phyloP scores from a whole-genome alignment of 35 echinoderm and acorn worm species.

The Ophiothrix spiculata region DNA sequence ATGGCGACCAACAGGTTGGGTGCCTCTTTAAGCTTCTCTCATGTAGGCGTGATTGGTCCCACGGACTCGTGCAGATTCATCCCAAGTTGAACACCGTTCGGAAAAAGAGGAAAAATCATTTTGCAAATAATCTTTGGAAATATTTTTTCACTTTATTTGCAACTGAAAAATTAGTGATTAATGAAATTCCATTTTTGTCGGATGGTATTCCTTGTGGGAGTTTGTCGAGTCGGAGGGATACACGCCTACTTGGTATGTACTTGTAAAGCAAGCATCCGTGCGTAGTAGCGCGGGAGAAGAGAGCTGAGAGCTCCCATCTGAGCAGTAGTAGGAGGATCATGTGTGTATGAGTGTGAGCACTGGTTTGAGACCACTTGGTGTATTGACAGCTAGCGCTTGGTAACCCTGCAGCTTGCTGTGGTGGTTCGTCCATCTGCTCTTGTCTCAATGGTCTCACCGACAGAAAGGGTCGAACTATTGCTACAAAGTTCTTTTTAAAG shows the following conservation, averaged over 20 bases:
- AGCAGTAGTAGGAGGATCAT: neutral
- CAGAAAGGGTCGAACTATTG: neutral
- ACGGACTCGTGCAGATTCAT: neutral
- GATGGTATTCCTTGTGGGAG: neutral
- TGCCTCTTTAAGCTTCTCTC: conserved; percentile 35
- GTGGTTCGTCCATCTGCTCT: neutral
- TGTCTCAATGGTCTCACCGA: neutral
- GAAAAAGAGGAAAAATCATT: neutral
- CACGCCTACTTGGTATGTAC: neutral
- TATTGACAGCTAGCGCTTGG: neutral
- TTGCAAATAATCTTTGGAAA: neutral
- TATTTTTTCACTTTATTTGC: neutral
- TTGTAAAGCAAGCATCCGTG: neutral
- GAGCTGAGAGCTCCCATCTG: neutral
- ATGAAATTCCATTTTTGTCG: neutral
- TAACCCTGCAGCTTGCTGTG: neutral
- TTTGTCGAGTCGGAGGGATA: neutral
- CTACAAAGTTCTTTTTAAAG: neutral
- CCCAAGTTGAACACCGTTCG: neutral
- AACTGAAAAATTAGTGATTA: neutral
- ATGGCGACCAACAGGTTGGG: conserved; percentile 99
- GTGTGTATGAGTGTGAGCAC: neutral
- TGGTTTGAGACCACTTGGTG: conserved; percentile 11
- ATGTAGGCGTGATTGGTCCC: neutral
- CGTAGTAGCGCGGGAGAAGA: neutral